A percentile compares a stretch with the other conserved stretches of the same genome.
Conservation (phyloP, 2,113 vertebrate genomes). For the Apeltes quadracus region DNA sequence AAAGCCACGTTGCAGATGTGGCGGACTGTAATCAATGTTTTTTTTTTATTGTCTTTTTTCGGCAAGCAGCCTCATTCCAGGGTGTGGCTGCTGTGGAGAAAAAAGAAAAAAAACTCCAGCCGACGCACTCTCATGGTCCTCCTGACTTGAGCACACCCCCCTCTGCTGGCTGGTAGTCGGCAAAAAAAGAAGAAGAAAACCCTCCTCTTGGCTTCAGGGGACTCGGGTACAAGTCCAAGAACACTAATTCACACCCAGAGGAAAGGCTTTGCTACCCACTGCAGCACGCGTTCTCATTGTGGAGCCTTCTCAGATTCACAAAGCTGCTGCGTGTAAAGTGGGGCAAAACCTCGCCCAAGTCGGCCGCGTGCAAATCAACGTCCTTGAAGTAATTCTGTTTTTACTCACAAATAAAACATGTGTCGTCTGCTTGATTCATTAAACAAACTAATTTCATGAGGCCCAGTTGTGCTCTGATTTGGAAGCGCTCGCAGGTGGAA, state of each 20-base stretch:
- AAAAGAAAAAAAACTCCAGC: conserved; percentile 31
- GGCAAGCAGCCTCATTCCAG: conserved; percentile 21
- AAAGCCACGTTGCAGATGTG: background rate
- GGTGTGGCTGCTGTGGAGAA: conserved; percentile 57
- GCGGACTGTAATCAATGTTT: background rate
- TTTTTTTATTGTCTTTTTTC: conserved; percentile 19
- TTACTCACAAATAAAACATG: conserved; percentile 15
- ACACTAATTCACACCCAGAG: conserved; percentile 63
- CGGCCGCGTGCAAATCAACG: too few species aligned
- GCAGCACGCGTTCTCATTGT: conserved; percentile 62
- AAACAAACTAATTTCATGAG: background rate
- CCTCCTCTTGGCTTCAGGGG: conserved; percentile 49
- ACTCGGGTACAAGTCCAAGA: conserved; percentile 63
- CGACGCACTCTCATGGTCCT: conserved; percentile 20
- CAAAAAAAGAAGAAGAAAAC: conserved; percentile 32
- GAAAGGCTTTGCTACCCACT: conserved; percentile 59
- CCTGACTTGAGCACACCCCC: conserved; percentile 70
- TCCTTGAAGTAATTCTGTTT: background rate
- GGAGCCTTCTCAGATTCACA: conserved; percentile 57
- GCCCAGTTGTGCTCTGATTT: background rate
- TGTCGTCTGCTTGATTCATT: background rate
- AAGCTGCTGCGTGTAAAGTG: conserved; percentile 72
- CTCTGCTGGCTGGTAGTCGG: conserved; percentile 72
- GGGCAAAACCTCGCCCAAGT: conserved; percentile 75
- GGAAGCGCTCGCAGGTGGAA: conserved; percentile 3